Evolutionary conservation across 2,888 invertebrate species (phyloP), one percentile per base, ranked within the genome.

Genomic region (Eledone cirrhosa): DNA sequence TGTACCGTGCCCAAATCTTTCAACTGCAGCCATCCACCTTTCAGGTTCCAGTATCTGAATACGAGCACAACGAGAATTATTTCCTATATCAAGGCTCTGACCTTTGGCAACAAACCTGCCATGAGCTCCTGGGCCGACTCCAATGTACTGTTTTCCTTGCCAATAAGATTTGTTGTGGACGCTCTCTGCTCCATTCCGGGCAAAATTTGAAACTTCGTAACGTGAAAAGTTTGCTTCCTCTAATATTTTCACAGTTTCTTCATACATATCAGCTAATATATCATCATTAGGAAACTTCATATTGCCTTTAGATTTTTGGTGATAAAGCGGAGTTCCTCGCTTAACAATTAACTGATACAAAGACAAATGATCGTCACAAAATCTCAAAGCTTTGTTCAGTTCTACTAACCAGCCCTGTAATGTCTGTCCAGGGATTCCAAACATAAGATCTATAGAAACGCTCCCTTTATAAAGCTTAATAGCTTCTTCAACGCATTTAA

Each of bases 181-280:
- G 78, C 88, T 85, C 75, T 85, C 83, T 29, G 81, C 81, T 8
- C 82, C 85, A 86, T 85, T 81, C 81, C 81, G 84, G 2, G 89
- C 87, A 87, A 89, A 89, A 79, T 89, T 89, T 3, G 89, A 89
- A 22, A 87, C 87, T 84, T 89, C 89, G 84, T 89, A 89, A 80
- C 86, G 82, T 27, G 82, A 48, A 77, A 86, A 86, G 1, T 86
- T 86, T 78, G 79, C 76, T 5, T 78, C 69, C 31, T 84, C 83
- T 11, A 88, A 78, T 14, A 81, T 80, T 87, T 88, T 80, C 53
- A 83, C 83, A 19, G 33, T 41, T n/a, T 77, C 67, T 19, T 81
- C 81, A 65, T 88, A 89, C 87, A 89, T 84, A 27, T 87, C 87
- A 53, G 87, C 85, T 83, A 87, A 82, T 5, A 78, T 80, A 48